Conservation (phyloP, 2,797 vertebrate genomes). For the Pantherophis vulpinus region DNA sequence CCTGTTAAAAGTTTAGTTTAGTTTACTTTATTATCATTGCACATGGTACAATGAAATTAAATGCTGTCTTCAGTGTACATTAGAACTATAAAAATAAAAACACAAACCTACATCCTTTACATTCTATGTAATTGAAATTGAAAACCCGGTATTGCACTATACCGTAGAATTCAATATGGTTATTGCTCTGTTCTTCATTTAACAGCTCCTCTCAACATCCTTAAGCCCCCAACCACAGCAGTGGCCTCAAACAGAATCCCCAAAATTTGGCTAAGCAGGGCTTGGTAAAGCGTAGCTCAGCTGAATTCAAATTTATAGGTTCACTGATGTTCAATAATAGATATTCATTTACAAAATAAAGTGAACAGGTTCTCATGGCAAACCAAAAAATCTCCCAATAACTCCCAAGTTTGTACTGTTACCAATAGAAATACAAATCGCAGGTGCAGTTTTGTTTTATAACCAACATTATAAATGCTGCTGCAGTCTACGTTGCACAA, state of each 20-base stretch:
- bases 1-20: neutral
- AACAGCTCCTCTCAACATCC: neutral
- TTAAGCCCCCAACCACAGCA: neutral
- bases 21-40: too few relatives aligned
- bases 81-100: too few relatives aligned
- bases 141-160: too few relatives aligned
- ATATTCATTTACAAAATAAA: neutral
- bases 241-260: neutral
- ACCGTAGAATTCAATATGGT: too few relatives aligned
- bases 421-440: neutral
- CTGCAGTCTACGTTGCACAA: neutral
- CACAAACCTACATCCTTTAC: too few relatives aligned
- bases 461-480: neutral
- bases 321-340: too few relatives aligned
- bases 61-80: too few relatives aligned
- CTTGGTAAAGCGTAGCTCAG: neutral
- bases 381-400: neutral
- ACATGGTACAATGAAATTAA: too few relatives aligned
- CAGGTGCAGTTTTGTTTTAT: neutral
- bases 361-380: neutral
- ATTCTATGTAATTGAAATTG: too few relatives aligned
- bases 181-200: neutral
- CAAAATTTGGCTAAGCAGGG: neutral
- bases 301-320: neutral
- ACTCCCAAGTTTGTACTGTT: neutral